phyloP scores from a whole-genome alignment of 2,113 vertebrate genomes.

The Deroptyus accipitrinus region DNA sequence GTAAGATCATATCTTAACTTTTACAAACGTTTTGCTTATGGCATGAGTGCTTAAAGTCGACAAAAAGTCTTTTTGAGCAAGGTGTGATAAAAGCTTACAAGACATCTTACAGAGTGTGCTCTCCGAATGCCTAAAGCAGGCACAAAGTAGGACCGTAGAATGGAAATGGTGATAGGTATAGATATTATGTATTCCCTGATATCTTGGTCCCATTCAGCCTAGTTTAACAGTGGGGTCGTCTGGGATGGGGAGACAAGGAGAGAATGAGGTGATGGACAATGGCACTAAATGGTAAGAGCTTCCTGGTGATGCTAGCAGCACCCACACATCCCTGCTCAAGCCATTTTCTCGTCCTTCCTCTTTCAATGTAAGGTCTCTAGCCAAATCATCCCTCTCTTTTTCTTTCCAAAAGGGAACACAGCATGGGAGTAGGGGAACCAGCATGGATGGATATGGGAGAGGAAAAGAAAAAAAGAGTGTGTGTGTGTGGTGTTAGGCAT shows the following conservation, averaged over 20 bases:
- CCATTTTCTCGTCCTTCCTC: neutral
- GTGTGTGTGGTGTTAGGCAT: neutral
- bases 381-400: neutral
- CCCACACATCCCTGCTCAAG: neutral
- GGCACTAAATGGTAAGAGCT: neutral
- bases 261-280: neutral
- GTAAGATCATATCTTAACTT: constrained; percentile 45
- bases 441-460: neutral
- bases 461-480: neutral
- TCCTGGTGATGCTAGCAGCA: neutral
- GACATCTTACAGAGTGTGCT: no score
- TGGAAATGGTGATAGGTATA: neutral
- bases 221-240: neutral
- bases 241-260: neutral
- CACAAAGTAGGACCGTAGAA: neutral
- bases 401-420: neutral
- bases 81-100: neutral
- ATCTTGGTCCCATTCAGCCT: neutral
- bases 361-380: neutral
- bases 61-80: neutral
- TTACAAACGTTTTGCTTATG: constrained; percentile 30
- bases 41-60: neutral
- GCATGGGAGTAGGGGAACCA: neutral
- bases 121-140: neutral
- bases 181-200: neutral